These are phyloP conservation scores for Motacilla alba DNA, from an alignment of 2,113 vertebrate species.

Conservation along the genomic window DNA sequence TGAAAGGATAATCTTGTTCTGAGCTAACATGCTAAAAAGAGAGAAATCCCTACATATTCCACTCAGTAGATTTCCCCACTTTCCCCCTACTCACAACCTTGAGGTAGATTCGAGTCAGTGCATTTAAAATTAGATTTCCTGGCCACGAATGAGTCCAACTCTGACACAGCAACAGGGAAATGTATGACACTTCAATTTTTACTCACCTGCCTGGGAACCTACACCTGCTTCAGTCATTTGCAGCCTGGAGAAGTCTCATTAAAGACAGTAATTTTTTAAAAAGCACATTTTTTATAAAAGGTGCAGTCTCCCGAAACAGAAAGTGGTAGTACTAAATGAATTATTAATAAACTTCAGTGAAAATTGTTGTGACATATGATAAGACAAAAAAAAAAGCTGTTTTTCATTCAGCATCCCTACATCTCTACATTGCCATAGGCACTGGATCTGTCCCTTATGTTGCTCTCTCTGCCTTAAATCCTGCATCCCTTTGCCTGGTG, in stretches of 20 bases:
- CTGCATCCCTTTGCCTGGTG: not conserved
- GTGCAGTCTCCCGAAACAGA: not conserved
- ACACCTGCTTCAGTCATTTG: not conserved
- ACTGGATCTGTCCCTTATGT: not conserved
- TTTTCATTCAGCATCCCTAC: not conserved
- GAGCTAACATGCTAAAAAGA: not conserved
- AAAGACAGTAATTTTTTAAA: not conserved
- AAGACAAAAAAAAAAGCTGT: not conserved
- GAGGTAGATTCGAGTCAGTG: not conserved
- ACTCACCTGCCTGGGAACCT: not conserved
- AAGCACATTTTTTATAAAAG: accelerated
- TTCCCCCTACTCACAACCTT: not conserved
- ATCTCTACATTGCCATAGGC: not conserved
- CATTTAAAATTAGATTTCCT: not conserved
- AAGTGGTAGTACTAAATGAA: not conserved
- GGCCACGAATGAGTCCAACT: not conserved
- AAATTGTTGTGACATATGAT: not conserved
- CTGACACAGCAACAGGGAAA: not conserved
- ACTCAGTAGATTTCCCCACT: not conserved
- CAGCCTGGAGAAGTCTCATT: not conserved
- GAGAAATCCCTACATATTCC: not conserved
- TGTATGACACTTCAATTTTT: accelerated
- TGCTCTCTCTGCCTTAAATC: not conserved
- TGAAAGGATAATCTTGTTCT: not conserved
- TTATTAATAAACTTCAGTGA: not conserved